Conservation (phyloP, 37 sponge, comb jelly and placozoan genomes). For the Spongilla lacustris region DNA sequence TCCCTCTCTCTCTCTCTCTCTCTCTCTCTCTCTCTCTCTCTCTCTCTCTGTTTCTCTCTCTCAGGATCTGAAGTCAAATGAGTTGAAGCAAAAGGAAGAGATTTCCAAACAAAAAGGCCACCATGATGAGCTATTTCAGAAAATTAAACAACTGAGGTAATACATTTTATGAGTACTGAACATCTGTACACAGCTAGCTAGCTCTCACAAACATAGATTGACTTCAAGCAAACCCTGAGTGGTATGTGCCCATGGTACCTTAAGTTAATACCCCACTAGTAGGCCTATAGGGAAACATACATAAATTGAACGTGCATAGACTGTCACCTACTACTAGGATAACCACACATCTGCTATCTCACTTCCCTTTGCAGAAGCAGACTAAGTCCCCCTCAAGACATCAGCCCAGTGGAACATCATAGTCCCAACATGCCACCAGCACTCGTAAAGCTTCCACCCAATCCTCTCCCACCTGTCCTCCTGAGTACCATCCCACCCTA, state of each 20-base stretch:
- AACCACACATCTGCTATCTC: too few relatives aligned
- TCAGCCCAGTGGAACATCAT: neutral
- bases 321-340: too few relatives aligned
- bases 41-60: neutral
- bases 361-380: neutral
- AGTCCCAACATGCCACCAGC: neutral
- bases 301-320: too few relatives aligned
- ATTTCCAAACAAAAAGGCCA: constrained; percentile 20
- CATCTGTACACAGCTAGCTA: too few relatives aligned
- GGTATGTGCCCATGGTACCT: too few relatives aligned
- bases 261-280: too few relatives aligned
- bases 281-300: too few relatives aligned
- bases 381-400: neutral
- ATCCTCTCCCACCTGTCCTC: neutral
- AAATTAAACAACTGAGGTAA: constrained; percentile 40
- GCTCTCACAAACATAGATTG: neutral
- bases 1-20: too few relatives aligned
- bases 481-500: neutral
- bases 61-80: constrained; percentile 33
- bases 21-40: neutral
- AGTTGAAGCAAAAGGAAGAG: constrained; percentile 11
- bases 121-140: constrained; percentile 20
- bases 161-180: neutral
- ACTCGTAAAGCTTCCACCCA: neutral
- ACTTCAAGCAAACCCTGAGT: too few relatives aligned